Evolutionary conservation across 35 echinoderm and acorn worm species (phyloP), one percentile per base, ranked within the genome.

Genomic region (Heliocidaris erythrogramma): DNA sequence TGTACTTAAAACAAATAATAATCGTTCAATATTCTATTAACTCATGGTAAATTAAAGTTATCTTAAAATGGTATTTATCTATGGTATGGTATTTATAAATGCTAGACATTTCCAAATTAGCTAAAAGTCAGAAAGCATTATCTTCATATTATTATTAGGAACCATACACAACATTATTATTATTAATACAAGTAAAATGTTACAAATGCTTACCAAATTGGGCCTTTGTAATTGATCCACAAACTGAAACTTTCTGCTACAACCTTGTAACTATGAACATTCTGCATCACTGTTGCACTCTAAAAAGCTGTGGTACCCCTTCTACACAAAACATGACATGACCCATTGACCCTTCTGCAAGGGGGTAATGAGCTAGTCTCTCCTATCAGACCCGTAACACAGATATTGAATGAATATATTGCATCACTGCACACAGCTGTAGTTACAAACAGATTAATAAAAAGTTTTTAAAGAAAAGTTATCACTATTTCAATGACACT

Each of bases 161-260:
- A 13, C 11, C 11, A 13, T 13, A 71, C 11, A 24, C n/a, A n/a
- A n/a, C n/a, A n/a, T n/a, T 71, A 71, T 71, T 13, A 71, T 71
- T 13, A 13, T 71, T 13, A 71, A 13, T 13, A 71, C 11, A 24
- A 71, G 24, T 13, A 71, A 24, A 71, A 71, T 71, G 61, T 71
- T 71, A 71, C 61, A 71, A 71, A 71, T 71, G 61, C 61, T 71
- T 24, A 71, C 61, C 61, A 71, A 71, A 71, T 71, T 71, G 61
- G 61, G 61, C 61, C 61, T 71, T 71, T 71, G 61, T 71, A 71
- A 24, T 71, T 71, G 61, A 71, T 71, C 61, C 61, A 71, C 61
- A 71, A 71, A 71, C 61, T 71, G 61, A 71, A 71, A 71, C 61
- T 71, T 71, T 71, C 61, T 71, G 61, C 61, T 71, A 71, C 61